These are phyloP conservation scores for Lemur catta DNA, from an alignment of 2,797 vertebrate genomes.

Conservation along the genomic window DNA sequence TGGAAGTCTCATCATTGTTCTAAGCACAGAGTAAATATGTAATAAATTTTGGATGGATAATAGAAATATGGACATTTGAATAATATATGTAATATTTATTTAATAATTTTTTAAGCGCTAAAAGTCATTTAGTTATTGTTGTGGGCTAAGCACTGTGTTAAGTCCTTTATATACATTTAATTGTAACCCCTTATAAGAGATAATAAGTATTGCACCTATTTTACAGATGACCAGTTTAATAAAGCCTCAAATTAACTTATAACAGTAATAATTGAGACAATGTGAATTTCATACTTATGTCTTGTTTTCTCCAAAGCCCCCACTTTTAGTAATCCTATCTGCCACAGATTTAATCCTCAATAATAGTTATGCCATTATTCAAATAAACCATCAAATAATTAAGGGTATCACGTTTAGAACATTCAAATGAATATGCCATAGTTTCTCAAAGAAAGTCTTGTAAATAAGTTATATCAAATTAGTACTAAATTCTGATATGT, in stretches of 20 bases:
- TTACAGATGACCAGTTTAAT: not conserved
- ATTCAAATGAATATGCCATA: not conserved
- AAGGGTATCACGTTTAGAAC: not conserved
- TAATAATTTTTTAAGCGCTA: not conserved
- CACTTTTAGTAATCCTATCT: not conserved
- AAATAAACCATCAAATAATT: not conserved
- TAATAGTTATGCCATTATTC: not conserved
- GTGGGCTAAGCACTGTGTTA: not conserved
- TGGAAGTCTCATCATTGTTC: not conserved
- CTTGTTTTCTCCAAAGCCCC: not conserved
- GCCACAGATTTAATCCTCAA: not conserved
- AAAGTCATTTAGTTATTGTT: not conserved
- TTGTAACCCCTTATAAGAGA: not conserved
- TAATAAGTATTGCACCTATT: not conserved
- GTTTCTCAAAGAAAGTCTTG: slow-evolving; percentile 1
- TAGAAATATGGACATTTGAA: slow-evolving; percentile 18
- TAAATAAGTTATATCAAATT: slow-evolving; percentile 27
- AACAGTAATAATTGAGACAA: not conserved
- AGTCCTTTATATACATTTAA: not conserved
- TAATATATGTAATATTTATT: not conserved
- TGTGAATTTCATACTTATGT: not conserved
- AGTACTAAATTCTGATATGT: not conserved
- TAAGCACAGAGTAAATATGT: not conserved
- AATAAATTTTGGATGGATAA: not conserved
- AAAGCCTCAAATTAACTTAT: slow-evolving; percentile 7